A percentile compares a stretch with the other conserved stretches of the same genome.
Evolutionary conservation across 2,797 vertebrate genomes (phyloP).

Genomic region (Linurgus olivaceus): DNA sequence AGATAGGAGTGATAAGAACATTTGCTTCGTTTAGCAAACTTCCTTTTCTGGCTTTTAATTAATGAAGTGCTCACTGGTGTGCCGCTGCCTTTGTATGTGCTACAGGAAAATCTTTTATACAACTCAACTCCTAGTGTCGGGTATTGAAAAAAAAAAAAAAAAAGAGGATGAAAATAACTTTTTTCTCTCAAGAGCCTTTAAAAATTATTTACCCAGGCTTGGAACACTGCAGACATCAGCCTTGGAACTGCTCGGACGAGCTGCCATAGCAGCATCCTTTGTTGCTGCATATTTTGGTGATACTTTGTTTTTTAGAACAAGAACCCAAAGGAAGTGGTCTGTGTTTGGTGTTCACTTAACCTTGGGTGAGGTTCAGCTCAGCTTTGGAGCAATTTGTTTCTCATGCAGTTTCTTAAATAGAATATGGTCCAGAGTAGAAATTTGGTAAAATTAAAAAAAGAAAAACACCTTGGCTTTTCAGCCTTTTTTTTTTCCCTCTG

Average conservation of each 20-base stretch:
- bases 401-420: not conserved
- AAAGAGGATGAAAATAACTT: not conserved
- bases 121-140: not conserved
- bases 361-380: not conserved
- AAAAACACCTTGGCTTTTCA: not conserved
- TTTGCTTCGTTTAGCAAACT: conserved; percentile 76
- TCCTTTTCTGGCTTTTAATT: conserved; percentile 76
- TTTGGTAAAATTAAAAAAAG: not conserved
- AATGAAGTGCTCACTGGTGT: conserved; percentile 66
- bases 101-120: not conserved
- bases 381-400: not conserved
- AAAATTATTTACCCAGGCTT: conserved; percentile 10
- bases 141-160: not conserved
- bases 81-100: conserved; percentile 46
- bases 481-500: not conserved
- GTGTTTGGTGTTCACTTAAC: not conserved
- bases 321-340: not conserved
- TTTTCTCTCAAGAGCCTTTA: not conserved
- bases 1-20: conserved; percentile 75
- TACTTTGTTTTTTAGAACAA: not conserved
- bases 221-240: not conserved
- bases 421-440: not conserved
- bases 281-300: not conserved
- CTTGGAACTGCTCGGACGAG: accelerated
- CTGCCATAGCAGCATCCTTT: not conserved